phyloP scores from a whole-genome alignment of 1,140 invertebrate genomes.

The Drosophila tani region DNA sequence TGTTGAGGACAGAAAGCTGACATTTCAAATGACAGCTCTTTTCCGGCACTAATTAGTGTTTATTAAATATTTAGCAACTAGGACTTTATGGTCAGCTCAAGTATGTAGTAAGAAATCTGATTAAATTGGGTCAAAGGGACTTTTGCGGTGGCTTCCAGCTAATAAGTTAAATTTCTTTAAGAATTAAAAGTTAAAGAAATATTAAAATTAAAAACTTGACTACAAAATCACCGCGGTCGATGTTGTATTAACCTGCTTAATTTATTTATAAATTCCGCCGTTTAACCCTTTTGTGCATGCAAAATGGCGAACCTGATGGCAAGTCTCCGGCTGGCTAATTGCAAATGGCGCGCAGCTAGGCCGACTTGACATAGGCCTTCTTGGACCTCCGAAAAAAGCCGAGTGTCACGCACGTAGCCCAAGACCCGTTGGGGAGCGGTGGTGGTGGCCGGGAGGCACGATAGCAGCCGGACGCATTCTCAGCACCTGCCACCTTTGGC shows the following conservation, averaged over 20 bases:
- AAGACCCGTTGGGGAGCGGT: background rate
- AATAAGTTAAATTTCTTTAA: background rate
- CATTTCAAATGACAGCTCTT: background rate
- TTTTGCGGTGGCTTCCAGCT: background rate
- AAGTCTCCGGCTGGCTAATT: slow-evolving; percentile 56
- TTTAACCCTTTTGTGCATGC: slow-evolving; percentile 59
- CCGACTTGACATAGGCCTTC: background rate
- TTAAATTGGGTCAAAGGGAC: too few species aligned
- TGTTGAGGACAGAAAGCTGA: background rate
- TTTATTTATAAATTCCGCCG: slow-evolving; percentile 43
- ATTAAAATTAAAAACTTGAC: background rate
- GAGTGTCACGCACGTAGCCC: slow-evolving; percentile 64
- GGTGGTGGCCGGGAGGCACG: slow-evolving; percentile 11
- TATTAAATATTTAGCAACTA: background rate
- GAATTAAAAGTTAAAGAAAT: background rate
- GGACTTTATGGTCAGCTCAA: background rate
- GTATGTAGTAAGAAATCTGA: background rate
- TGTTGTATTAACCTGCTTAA: background rate
- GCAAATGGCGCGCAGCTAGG: slow-evolving; percentile 53
- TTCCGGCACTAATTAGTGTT: background rate
- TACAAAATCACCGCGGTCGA: background rate
- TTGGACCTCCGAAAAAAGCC: slow-evolving; percentile 39
- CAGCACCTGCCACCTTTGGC: slow-evolving; percentile 38
- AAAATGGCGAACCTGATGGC: slow-evolving; percentile 16
- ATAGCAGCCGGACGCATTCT: slow-evolving; percentile 34